Base-by-base conservation (phyloP, 2,888 invertebrate species). In the Cataglyphis albicans region DNA sequence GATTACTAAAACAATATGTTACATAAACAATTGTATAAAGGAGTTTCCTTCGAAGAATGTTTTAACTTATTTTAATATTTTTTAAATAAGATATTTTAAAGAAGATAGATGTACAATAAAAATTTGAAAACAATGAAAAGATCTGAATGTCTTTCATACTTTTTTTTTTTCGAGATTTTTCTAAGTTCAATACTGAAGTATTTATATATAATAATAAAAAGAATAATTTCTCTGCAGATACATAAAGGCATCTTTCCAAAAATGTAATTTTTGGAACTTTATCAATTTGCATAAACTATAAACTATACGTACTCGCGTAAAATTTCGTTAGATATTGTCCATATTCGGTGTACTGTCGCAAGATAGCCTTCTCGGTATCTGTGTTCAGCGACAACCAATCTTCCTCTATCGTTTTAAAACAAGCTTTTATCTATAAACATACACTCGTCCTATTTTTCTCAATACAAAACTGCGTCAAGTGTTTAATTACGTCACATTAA, bases 311-410 rank as follows among this genome's bases (percentile, higher is more conserved):
- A 68, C 48, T 12, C 32, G 48, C 32, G 12, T 68, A 68, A 25
- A 18, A 32, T n/a, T 10, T 68, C 10, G 67, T 10, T 6, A 68
- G 5, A 35, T 52, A 7, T 0, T n/a, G 67, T n/a, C 29, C 67
- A 12, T 68, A 68, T 48, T 29, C 10, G 5, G 67, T 5, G 18
- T 68, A 10, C 4, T 29, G 48, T 48, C n/a, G 67, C 18, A 68
- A n/a, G 52, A 67, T 48, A 48, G 67, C 18, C 3, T 48, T 67
- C 5, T 38, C 72, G 5, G 41, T 7, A n/a, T 72, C 38, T 6
- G 72, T 59, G 5, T 41, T 57, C 38, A 72, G 25, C n/a, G 57
- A 72, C 1, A 25, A 25, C 72, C 72, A 72, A 25, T 72, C 72
- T 0, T 57, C 6, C 15, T 70, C 35, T 35, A 70, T 55, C 10